Evolutionary conservation across 2,888 invertebrate genomes (phyloP).

Genomic region (Helleia helle): DNA sequence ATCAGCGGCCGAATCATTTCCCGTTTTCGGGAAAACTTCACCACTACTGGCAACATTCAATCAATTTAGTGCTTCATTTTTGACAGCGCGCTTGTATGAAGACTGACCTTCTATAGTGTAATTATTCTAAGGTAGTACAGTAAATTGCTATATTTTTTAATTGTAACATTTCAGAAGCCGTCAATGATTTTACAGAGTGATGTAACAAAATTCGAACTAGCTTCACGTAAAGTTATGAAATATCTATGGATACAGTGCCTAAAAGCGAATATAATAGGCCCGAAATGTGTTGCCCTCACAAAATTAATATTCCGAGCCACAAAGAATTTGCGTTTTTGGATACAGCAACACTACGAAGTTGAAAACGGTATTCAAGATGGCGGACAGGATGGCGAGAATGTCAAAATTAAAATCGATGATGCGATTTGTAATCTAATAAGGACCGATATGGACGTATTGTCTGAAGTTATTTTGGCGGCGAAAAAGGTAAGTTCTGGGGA

Average conservation of each 20-base stretch:
- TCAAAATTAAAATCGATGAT: conserved; percentile 37
- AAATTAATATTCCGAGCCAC: conserved; percentile 42
- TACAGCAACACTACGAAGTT: conserved; percentile 46
- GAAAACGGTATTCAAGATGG: conserved; percentile 24
- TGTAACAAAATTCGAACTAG: conserved; percentile 27
- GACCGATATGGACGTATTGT: conserved; percentile 44
- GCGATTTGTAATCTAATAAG: conserved; percentile 44
- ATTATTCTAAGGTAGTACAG: too few species aligned
- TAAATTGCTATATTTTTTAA: too few species aligned
- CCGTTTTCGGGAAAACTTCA: too few species aligned
- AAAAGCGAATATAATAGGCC: conserved; percentile 50
- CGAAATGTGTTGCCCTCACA: conserved; percentile 49
- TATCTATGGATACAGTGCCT: conserved; percentile 43
- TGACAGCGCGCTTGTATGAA: too few species aligned
- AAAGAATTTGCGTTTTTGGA: conserved; percentile 45
- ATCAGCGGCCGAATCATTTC: too few species aligned
- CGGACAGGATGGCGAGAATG: conserved; percentile 25
- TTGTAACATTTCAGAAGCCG: conserved; percentile 42
- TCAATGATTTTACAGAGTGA: conserved; percentile 33
- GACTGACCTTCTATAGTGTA: too few species aligned
- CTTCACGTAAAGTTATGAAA: conserved; percentile 42
- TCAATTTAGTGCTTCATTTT: too few species aligned
- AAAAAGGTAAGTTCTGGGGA: conserved; percentile 60
- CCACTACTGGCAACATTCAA: too few species aligned
- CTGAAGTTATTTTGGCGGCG: conserved; percentile 54